Evolutionary conservation across 1,140 invertebrate genomes (phyloP), one percentile per base, ranked within the genome.

Genomic region (Idris sp.): DNA sequence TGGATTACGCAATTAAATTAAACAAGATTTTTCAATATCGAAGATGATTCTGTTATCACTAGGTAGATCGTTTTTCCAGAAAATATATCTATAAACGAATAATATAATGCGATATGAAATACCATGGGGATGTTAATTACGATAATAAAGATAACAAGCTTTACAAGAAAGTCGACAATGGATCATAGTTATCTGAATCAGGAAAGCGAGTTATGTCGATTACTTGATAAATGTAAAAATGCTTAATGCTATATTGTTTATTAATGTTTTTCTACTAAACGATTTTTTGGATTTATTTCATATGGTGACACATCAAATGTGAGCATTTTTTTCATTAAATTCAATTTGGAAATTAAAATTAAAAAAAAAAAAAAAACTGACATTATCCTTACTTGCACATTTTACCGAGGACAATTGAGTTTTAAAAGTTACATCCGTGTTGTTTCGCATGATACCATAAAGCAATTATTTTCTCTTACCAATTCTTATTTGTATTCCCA

Each of bases 91-190:
- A 51, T 53, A 33, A 49, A 49, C 33, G 46, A 67, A 56, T 33
- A 13, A 59, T 38, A 59, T 31, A 69, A 59, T 59, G 53, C 46
- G 28, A 53, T 26, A 14, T 49, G 5, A 59, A 43, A 54, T 16
- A 8, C 64, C 26, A 49, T 51, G 65, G 65, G 53, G 46, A 51
- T 69, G 54, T 36, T 38, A 59, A 53, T 69, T 36, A 31, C 54
- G 65, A 69, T 59, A 69, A 69, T 69, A 59, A 69, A 69, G 65
- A 69, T 69, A 67, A 69, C n/a, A 14, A 0, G 14, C 33, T 11
- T 41, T 36, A 25, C 35, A 31, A 67, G 43, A 67, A 48, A 56
- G 9, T 41, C 11, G 38, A 35, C 38, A 48, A 53, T 44, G 28
- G 38, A 48, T 4, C 30, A 25, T 36, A 58, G 11, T 59, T 59